These are phyloP conservation scores for Dendrolimus punctatus DNA, from an alignment of 1,140 invertebrate species.

Conservation along the genomic window DNA sequence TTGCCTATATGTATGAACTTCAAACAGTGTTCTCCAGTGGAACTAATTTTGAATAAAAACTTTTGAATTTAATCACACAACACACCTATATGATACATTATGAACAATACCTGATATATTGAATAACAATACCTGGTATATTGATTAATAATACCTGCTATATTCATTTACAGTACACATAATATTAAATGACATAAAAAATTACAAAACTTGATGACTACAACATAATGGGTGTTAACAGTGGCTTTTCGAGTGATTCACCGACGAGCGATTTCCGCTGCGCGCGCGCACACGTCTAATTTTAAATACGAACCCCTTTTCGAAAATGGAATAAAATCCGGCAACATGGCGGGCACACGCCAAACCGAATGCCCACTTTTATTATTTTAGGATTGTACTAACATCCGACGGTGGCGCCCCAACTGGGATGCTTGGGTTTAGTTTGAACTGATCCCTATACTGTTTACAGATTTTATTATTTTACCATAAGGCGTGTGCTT, in stretches of 20 bases:
- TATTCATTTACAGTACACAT: background rate
- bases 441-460: too few relatives aligned
- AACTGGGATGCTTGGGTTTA: slow-evolving; percentile 1
- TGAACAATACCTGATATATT: too few relatives aligned
- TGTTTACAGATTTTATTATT: too few relatives aligned
- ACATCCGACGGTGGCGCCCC: slow-evolving; percentile 5
- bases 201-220: slow-evolving; percentile 9
- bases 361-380: slow-evolving; percentile 2
- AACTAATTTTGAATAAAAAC: too few relatives aligned
- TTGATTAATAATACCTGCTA: too few relatives aligned
- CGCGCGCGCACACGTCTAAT: slow-evolving; percentile 25
- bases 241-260: slow-evolving; percentile 26
- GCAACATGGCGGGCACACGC: slow-evolving; percentile 15
- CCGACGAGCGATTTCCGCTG: slow-evolving; percentile 32
- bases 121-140: too few relatives aligned
- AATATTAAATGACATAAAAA: slow-evolving; percentile 1
- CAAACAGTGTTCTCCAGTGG: too few relatives aligned
- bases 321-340: slow-evolving; percentile 39
- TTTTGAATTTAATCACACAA: too few relatives aligned
- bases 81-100: too few relatives aligned
- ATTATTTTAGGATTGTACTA: slow-evolving; percentile 9
- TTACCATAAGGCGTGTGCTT: too few relatives aligned
- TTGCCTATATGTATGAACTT: too few relatives aligned
- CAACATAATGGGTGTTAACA: background rate
- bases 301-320: slow-evolving; percentile 36